Evolutionary conservation across 53 echinoderm and acorn worm genomes (phyloP), one percentile per base, ranked within the genome.

Genomic region (Arbacia lixula): DNA sequence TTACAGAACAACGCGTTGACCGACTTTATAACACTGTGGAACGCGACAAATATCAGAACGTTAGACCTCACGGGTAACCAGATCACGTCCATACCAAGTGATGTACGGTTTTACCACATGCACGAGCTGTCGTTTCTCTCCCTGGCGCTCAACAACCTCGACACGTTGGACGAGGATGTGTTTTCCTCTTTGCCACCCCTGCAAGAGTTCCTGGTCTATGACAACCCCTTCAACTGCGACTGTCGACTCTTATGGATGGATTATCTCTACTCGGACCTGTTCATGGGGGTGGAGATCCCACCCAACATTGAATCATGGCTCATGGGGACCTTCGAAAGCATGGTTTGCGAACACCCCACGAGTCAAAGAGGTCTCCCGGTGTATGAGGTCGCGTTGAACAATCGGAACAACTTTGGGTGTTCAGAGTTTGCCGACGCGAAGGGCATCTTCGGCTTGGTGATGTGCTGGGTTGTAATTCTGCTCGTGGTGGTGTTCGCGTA

Each of bases 181-280:
- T 81, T 62, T 12, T 9, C 30, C 16, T 27, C 64, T 19, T 64
- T 81, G 17, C 64, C 82, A 14, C 64, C 82, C 0, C 41, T 81
- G 17, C 29, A 81, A n/a, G 4, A 27, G 30, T 81, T 81, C 17
- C 39, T 39, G 24, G 82, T 81, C 0, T 6, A 24, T 33, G 49
- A 49, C 0, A 81, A 81, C 49, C 82, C 82, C 2, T 81, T 81
- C 19, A 30, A 32, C 14, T 81, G 82, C 22, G 82, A 81, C 33
- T 81, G 82, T 33, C 62, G 30, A 30, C 50, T 81, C 12, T 50
- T 58, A 21, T 81, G 82, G 82, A 17, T 81, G 20, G 82, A 81
- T 6, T 36, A 61, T 20, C 17, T 81, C 0, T 81, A 63, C 12
- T 39, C 5, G 4, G 39, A 9, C 6, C 34, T 58, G 4, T 58